Percentiles rank a stretch among this genome's conserved stretches.
phyloP scores from a whole-genome alignment of 2,113 vertebrate genomes.

The Scomber scombrus region DNA sequence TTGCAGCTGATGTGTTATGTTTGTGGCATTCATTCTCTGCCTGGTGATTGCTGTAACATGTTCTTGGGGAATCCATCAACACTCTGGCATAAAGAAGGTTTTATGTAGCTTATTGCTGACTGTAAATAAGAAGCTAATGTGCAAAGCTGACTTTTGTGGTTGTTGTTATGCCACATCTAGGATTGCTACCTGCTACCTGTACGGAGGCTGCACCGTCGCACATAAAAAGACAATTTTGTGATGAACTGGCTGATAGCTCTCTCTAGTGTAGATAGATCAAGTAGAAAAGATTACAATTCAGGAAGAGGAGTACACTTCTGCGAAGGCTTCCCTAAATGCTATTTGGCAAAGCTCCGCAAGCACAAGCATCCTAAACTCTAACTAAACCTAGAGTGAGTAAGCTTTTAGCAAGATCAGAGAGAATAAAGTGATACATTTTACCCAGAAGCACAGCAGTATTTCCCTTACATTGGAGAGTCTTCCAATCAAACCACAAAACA shows the following conservation, averaged over 20 bases:
- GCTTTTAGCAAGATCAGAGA: slow-evolving; percentile 70
- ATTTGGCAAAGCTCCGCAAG: slow-evolving; percentile 61
- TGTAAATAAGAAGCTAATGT: slow-evolving; percentile 72
- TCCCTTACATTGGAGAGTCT: slow-evolving; percentile 35
- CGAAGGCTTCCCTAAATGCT: slow-evolving; percentile 41
- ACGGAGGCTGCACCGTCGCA: slow-evolving; percentile 16
- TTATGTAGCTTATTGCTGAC: slow-evolving; percentile 59
- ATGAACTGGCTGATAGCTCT: slow-evolving; percentile 47
- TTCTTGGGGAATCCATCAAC: slow-evolving; percentile 64
- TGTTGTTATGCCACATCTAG: slow-evolving; percentile 43
- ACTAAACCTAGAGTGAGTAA: slow-evolving; percentile 63
- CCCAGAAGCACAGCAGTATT: slow-evolving; percentile 54
- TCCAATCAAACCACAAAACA: slow-evolving; percentile 47
- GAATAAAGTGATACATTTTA: slow-evolving; percentile 64
- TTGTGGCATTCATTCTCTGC: slow-evolving; percentile 43
- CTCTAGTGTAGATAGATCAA: slow-evolving; percentile 45
- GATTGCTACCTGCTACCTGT: slow-evolving; percentile 18
- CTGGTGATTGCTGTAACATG: slow-evolving; percentile 65
- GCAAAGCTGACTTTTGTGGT: slow-evolving; percentile 63
- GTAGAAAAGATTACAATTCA: slow-evolving; percentile 57
- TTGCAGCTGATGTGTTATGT: slow-evolving; percentile 58
- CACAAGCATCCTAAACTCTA: slow-evolving; percentile 47
- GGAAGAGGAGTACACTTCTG: slow-evolving; percentile 37
- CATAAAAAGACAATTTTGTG: slow-evolving; percentile 41
- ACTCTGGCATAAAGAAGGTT: slow-evolving; percentile 43